phyloP scores from a whole-genome alignment of 1,140 invertebrate genomes.

The Leguminivora glycinivorella region DNA sequence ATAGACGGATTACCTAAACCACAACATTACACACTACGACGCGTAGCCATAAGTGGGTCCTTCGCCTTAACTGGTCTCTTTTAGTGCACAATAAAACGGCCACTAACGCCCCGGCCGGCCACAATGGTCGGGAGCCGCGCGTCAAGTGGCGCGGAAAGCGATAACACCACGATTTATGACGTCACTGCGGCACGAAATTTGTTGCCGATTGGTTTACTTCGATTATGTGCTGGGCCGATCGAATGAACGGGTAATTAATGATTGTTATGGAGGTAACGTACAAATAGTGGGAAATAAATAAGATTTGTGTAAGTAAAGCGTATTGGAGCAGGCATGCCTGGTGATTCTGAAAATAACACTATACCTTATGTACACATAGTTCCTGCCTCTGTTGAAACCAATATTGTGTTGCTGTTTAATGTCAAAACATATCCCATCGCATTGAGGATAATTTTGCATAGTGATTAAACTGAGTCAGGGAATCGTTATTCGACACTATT shows the following conservation, averaged over 20 bases:
- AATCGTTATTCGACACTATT: no score
- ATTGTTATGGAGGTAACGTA: not conserved
- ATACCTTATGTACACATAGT: no score
- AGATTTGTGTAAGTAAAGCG: not conserved
- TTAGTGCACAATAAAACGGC: constrained; percentile 21
- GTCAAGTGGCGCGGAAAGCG: constrained; percentile 30
- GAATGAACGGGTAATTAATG: not conserved
- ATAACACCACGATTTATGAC: constrained; percentile 30
- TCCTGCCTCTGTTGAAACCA: no score
- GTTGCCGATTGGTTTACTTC: constrained; percentile 22
- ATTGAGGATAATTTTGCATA: no score
- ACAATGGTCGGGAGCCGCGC: constrained; percentile 17
- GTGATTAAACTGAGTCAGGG: no score
- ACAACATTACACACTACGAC: no score
- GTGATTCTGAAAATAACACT: no score
- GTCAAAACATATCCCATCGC: no score
- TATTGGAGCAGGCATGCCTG: no score
- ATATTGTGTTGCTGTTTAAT: no score
- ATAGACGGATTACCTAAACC: no score
- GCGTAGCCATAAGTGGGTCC: not conserved
- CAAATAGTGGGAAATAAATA: constrained; percentile 35
- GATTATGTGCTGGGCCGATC: not conserved
- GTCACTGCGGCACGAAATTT: constrained; percentile 16
- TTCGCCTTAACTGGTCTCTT: not conserved
- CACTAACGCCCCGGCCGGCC: constrained; percentile 22